These are phyloP conservation scores for Tolmerus cingulatus DNA, from an alignment of 2,888 invertebrate genomes.

Conservation along the genomic window DNA sequence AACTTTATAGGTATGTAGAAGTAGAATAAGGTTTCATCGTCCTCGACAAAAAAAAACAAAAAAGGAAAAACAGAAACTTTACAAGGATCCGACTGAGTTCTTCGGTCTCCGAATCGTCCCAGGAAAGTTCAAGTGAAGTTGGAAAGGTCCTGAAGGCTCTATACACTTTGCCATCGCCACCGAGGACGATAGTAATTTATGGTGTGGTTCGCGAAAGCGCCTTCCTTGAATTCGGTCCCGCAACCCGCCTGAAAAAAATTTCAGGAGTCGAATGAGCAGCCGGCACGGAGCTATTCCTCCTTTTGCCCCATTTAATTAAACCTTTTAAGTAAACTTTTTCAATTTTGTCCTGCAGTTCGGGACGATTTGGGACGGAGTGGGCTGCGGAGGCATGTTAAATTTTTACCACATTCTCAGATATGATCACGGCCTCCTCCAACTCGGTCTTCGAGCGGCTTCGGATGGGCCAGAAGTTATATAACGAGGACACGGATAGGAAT, in stretches of 20 bases:
- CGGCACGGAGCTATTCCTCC: slow-evolving; percentile 1
- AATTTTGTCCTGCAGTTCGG: background rate
- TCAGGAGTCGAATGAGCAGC: slow-evolving; percentile 5
- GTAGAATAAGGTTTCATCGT: background rate
- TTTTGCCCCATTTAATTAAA: slow-evolving; percentile 33
- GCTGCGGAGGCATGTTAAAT: slow-evolving; percentile 11
- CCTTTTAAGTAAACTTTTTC: slow-evolving; percentile 38
- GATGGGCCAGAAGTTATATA: background rate
- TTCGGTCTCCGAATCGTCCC: background rate
- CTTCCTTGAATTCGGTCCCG: background rate
- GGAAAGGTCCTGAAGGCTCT: background rate
- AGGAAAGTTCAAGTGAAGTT: slow-evolving; percentile 1
- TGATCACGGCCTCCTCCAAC: background rate
- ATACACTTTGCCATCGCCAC: background rate
- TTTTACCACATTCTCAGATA: slow-evolving; percentile 32
- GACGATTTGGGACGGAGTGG: background rate
- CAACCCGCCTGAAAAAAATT: background rate
- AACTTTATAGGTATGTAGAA: background rate
- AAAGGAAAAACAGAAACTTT: background rate
- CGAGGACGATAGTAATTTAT: slow-evolving; percentile 30
- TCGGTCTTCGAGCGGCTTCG: background rate
- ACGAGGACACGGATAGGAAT: slow-evolving; percentile 10
- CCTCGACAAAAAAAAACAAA: background rate
- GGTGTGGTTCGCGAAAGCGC: background rate
- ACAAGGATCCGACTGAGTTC: background rate